Evolutionary conservation across 2,888 invertebrate species (phyloP).

Genomic region (Xanthia icteritia): DNA sequence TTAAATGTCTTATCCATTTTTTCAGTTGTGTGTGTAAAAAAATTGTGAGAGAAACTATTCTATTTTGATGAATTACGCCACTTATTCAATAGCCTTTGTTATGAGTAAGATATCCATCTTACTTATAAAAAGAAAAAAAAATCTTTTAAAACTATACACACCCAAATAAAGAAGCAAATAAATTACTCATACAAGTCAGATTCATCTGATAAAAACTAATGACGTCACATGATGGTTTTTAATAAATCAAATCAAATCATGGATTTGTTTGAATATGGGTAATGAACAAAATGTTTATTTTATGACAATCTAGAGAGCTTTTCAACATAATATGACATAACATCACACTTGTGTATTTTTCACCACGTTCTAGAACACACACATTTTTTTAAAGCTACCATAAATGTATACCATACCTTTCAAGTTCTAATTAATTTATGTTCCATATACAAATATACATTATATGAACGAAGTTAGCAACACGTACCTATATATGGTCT

Average conservation of each 20-base stretch:
- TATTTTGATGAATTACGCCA: background rate
- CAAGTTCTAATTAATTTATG: conserved; percentile 19
- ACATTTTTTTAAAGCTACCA: background rate
- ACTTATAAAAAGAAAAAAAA: background rate
- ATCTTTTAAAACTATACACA: background rate
- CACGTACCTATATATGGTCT: background rate
- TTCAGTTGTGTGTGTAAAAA: background rate
- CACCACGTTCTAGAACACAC: background rate
- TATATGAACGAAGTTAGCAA: conserved; percentile 1
- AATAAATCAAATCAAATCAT: background rate
- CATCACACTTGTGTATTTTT: background rate
- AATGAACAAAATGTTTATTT: background rate
- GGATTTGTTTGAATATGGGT: too few relatives aligned
- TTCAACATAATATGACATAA: background rate
- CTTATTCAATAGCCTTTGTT: background rate
- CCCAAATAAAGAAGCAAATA: background rate
- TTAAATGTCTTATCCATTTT: too few relatives aligned
- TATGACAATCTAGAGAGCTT: background rate
- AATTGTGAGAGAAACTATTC: background rate
- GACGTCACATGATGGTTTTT: background rate
- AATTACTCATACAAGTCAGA: background rate
- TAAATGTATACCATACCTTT: conserved; percentile 5
- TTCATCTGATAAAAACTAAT: background rate
- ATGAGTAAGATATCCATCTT: too few relatives aligned
- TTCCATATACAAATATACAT: conserved; percentile 17